Evolutionary conservation across 2,888 invertebrate species (phyloP), one percentile per base, ranked within the genome.

Genomic region (Pharmacophagus antenor): DNA sequence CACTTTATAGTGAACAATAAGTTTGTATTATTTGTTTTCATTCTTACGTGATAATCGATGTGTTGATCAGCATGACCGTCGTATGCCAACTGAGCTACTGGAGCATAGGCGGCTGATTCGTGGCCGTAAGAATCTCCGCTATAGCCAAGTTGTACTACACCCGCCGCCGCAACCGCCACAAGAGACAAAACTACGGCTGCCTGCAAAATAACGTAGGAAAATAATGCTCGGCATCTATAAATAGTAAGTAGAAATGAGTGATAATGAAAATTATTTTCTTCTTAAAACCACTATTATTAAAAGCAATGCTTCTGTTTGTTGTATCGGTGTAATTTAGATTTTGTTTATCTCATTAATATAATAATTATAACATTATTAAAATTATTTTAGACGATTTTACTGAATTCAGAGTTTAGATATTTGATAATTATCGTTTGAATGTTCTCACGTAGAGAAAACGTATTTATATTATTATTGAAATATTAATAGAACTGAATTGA

Each of bases 41-140:
- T 18, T 72, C 88, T 85, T 71, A 89, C 89, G 68, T 89, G 88
- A 62, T 88, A 89, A 77, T 88, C 89, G 64, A 89, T 88, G 70
- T 86, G 88, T 62, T 84, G 82, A 60, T 88, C 88, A 18, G 86
- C 89, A 54, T 85, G 85, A 56, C 72, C 84, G 67, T 88, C 88
- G 65, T 82, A 79, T 48, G 70, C 70, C 20, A 70, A 62, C 25
- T 79, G 76, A 20, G 79, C 80, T 15, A 83, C 78, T 37, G 85
- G 86, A 31, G 87, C 88, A 69, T 88, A 88, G 52, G 81, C 84
- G 51, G 79, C 77, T 3, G 76, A 80, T 60, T 86, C 86, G 41
- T 89, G 85, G 61, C 84, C 88, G 67, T 89, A 85, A 62, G 73
- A 74, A 63, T 87, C 88, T 41, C 82, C 84, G 17, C 76, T 56